Percentiles rank a stretch among this genome's conserved stretches.
Conservation (phyloP, 2,888 invertebrate species). For the Drosophila kanekoi region DNA sequence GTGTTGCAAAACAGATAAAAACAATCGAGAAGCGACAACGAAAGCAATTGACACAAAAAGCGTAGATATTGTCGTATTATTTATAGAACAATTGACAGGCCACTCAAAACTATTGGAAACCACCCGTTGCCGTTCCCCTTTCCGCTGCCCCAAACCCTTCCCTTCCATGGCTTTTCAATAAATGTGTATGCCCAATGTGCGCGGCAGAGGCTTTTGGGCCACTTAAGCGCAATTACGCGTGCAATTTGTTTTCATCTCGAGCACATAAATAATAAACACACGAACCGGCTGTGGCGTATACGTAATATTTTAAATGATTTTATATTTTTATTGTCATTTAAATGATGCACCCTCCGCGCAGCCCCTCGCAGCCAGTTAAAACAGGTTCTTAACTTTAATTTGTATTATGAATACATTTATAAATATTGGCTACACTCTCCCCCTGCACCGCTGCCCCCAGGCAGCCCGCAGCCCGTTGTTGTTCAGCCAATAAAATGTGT, state of each 20-base stretch:
- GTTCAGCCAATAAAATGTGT: slow-evolving; percentile 36
- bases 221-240: slow-evolving; percentile 74
- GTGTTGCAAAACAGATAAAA: slow-evolving; percentile 20
- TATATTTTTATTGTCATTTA: slow-evolving; percentile 71
- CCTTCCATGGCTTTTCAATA: slow-evolving; percentile 53
- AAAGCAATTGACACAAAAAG: slow-evolving; percentile 59
- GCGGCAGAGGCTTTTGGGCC: slow-evolving; percentile 57
- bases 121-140: slow-evolving; percentile 12
- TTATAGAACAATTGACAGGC: slow-evolving; percentile 75
- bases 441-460: too few relatives aligned
- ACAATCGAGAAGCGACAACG: slow-evolving; percentile 35
- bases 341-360: slow-evolving; percentile 41
- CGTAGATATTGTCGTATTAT: slow-evolving; percentile 51
- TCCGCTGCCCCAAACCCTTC: not conserved
- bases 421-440: slow-evolving; percentile 29
- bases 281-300: slow-evolving; percentile 52
- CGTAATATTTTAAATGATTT: slow-evolving; percentile 77
- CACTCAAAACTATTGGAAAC: slow-evolving; percentile 58
- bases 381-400: slow-evolving; percentile 69
- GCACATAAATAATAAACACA: slow-evolving; percentile 55
- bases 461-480: not conserved
- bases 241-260: slow-evolving; percentile 75
- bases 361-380: slow-evolving; percentile 6
- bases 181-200: slow-evolving; percentile 27
- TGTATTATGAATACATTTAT: slow-evolving; percentile 66